Evolutionary conservation across 2,888 invertebrate genomes (phyloP).

Genomic region (Chloromyia formosa): DNA sequence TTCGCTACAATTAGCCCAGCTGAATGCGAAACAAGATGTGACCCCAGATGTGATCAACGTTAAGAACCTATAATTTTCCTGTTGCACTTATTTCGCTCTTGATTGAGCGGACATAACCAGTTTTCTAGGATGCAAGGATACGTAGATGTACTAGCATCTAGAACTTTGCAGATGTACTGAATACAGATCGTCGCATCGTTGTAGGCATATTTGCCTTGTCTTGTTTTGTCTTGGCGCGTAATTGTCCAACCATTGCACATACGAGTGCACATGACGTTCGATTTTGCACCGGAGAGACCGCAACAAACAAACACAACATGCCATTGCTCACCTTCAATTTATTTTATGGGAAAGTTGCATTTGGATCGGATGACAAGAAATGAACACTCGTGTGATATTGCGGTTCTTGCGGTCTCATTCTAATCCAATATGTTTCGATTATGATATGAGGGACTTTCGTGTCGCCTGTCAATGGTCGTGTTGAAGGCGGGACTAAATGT

Average conservation of each 20-base stretch:
- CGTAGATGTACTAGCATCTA: too few species aligned
- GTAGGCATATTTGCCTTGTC: conserved; percentile 1
- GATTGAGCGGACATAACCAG: neutral
- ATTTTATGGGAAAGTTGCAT: conserved; percentile 39
- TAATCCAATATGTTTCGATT: conserved; percentile 18
- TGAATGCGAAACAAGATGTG: neutral
- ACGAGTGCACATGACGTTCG: too few species aligned
- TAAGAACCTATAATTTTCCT: neutral
- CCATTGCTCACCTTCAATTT: conserved; percentile 41
- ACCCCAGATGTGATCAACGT: neutral
- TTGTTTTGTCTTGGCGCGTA: conserved; percentile 17
- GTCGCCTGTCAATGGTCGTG: too few species aligned
- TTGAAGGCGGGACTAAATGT: too few species aligned
- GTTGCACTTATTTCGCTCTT: neutral
- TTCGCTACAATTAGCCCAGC: neutral
- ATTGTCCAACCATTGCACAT: conserved; percentile 30
- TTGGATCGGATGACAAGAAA: conserved; percentile 39
- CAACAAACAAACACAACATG: conserved; percentile 34
- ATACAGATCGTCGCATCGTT: too few species aligned
- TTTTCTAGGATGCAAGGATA: neutral
- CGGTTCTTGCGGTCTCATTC: conserved; percentile 30
- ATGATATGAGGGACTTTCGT: too few species aligned
- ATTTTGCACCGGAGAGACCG: conserved; percentile 23
- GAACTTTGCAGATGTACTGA: too few species aligned
- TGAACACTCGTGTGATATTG: conserved; percentile 43